A percentile compares a stretch with the other conserved stretches of the same genome.
Conservation (phyloP, 1,140 invertebrate species). For the Nomia melanderi region DNA sequence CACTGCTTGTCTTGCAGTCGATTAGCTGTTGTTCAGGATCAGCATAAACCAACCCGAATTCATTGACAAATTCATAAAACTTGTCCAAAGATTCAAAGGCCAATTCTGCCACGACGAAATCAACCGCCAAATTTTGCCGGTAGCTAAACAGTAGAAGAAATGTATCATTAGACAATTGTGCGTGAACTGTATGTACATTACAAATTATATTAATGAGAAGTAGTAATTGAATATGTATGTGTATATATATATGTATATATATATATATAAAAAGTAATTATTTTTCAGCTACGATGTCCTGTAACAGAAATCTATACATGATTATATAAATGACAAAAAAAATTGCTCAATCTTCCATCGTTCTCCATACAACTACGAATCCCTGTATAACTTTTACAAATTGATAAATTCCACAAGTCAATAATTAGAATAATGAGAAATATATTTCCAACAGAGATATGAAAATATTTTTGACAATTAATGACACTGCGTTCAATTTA, state of each 20-base stretch:
- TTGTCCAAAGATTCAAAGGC: conserved; percentile 91
- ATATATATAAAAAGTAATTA: conserved; percentile 52
- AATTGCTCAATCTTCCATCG: conserved; percentile 26
- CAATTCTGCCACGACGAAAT: conserved; percentile 92
- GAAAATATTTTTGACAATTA: conserved; percentile 28
- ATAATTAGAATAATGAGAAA: not conserved
- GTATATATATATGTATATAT: conserved; percentile 12
- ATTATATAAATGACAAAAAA: conserved; percentile 42
- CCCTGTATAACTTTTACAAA: not conserved
- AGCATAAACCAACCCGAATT: conserved; percentile 89
- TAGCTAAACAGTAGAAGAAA: conserved; percentile 90
- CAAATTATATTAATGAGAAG: conserved; percentile 49
- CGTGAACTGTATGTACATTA: conserved; percentile 20
- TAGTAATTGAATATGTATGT: conserved; percentile 33
- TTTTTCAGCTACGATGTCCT: conserved; percentile 71
- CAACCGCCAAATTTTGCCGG: conserved; percentile 93
- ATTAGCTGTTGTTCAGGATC: conserved; percentile 87
- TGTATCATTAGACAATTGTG: conserved; percentile 72
- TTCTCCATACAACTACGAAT: not conserved
- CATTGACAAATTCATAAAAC: conserved; percentile 92
- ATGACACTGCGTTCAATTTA: not conserved
- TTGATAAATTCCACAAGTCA: not conserved
- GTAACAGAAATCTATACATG: conserved; percentile 77
- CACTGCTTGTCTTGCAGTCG: conserved; percentile 92
- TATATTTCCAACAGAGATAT: conserved; percentile 1